phyloP scores from a whole-genome alignment of 2,888 invertebrate species.

The Marasmarcha lunaedactyla region DNA sequence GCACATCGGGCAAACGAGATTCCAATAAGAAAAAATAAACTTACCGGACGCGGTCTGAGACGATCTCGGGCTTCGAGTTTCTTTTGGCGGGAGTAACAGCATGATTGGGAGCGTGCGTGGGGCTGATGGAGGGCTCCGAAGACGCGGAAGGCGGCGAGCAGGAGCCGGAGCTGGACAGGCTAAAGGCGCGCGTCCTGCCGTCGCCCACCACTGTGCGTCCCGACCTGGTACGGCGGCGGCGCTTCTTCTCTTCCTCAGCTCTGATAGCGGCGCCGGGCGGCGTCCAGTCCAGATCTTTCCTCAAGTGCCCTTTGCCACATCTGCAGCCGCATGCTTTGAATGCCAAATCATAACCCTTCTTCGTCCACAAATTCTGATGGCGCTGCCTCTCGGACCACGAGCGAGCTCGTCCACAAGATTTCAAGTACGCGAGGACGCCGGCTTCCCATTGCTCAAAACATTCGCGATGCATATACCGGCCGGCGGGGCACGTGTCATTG shows the following conservation, averaged over 20 bases:
- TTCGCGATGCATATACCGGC: conserved; percentile 95
- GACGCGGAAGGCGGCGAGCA: conserved; percentile 86
- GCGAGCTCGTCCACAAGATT: conserved; percentile 90
- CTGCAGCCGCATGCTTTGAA: conserved; percentile 96
- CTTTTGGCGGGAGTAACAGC: conserved; percentile 73
- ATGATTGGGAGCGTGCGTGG: conserved; percentile 69
- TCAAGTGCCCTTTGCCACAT: conserved; percentile 91
- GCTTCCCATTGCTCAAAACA: conserved; percentile 97
- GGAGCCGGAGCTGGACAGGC: conserved; percentile 83
- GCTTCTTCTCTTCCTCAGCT: conserved; percentile 55
- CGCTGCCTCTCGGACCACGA: conserved; percentile 96
- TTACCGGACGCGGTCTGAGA: conserved; percentile 85
- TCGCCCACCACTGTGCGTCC: conserved; percentile 49
- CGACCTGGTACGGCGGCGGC: conserved; percentile 47
- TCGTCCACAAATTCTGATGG: conserved; percentile 96
- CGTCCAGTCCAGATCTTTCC: conserved; percentile 95
- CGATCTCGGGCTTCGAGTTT: conserved; percentile 81
- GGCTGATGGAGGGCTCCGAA: conserved; percentile 80
- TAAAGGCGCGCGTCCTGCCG: conserved; percentile 78
- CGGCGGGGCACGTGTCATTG: conserved; percentile 90
- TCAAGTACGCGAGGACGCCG: conserved; percentile 87
- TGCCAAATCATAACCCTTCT: conserved; percentile 96
- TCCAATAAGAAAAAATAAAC: conserved; percentile 27
- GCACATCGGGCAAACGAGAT: conserved; percentile 3
- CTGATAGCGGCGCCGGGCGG: conserved; percentile 75